Evolutionary conservation across 2,888 invertebrate genomes (phyloP).

Genomic region (Lutraria lutraria): DNA sequence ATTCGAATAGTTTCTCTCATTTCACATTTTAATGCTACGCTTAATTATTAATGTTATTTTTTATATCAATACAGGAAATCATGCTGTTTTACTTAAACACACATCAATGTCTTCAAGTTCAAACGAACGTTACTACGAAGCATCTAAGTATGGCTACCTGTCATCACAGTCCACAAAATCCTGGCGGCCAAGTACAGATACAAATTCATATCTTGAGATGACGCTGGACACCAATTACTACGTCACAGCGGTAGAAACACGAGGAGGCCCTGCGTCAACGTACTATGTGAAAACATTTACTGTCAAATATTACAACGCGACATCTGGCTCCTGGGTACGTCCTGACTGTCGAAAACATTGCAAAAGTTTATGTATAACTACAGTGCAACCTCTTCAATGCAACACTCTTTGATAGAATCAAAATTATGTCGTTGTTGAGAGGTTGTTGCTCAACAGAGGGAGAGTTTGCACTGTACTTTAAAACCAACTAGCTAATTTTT

Average conservation of each 20-base stretch:
- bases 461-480: too few relatives aligned
- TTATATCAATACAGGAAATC: not conserved
- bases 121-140: constrained; percentile 2
- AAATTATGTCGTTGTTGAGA: too few relatives aligned
- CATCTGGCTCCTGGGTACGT: constrained; percentile 63
- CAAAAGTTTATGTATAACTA: too few relatives aligned
- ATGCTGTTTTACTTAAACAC: not conserved
- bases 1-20: too few relatives aligned
- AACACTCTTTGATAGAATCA: too few relatives aligned
- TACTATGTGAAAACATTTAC: constrained; percentile 70
- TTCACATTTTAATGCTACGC: not conserved
- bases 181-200: constrained; percentile 52
- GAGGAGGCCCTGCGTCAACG: constrained; percentile 58
- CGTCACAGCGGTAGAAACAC: constrained; percentile 71
- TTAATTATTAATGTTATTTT: not conserved
- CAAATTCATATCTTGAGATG: constrained; percentile 49
- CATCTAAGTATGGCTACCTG: constrained; percentile 30
- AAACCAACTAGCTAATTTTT: too few relatives aligned
- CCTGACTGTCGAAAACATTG: too few relatives aligned
- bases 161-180: not conserved
- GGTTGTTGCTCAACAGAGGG: too few relatives aligned
- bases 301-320: constrained; percentile 67
- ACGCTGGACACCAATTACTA: constrained; percentile 48
- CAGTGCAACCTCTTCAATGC: too few relatives aligned
- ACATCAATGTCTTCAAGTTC: constrained; percentile 24